Evolutionary conservation across 2,113 vertebrate species (phyloP).

Genomic region (Condylura cristata): DNA sequence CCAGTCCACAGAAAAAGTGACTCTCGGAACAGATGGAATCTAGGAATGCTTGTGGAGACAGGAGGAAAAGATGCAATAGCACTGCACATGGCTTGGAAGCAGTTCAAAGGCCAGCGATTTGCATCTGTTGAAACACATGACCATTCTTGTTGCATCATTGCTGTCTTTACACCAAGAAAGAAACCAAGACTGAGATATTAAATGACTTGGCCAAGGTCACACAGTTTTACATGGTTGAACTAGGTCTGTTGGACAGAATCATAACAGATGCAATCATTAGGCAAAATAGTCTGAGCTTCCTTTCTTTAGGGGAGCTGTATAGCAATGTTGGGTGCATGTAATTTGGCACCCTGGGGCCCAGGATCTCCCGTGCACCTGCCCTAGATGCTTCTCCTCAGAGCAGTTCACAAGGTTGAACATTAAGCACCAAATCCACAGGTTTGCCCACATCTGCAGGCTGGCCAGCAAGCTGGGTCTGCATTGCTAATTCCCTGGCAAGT

Average conservation of each 20-base stretch:
- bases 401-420: neutral
- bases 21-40: neutral
- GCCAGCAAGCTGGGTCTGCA: neutral
- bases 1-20: neutral
- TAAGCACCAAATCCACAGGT: neutral
- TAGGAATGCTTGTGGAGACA: neutral
- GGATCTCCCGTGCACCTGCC: neutral
- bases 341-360: neutral
- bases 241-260: neutral
- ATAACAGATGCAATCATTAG: neutral
- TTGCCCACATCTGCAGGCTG: neutral
- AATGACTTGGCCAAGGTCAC: neutral
- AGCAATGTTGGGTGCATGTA: rapidly evolving
- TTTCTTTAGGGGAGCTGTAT: neutral
- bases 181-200: neutral
- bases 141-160: neutral
- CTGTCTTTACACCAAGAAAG: neutral
- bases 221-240: neutral
- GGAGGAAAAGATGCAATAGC: neutral
- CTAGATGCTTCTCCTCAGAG: neutral
- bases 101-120: neutral
- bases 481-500: neutral
- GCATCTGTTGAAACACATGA: neutral
- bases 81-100: neutral
- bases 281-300: neutral